phyloP scores from a whole-genome alignment of 30 jellyfish, hydroid and myxozoan genomes.

The Nemopilema nomurai region DNA sequence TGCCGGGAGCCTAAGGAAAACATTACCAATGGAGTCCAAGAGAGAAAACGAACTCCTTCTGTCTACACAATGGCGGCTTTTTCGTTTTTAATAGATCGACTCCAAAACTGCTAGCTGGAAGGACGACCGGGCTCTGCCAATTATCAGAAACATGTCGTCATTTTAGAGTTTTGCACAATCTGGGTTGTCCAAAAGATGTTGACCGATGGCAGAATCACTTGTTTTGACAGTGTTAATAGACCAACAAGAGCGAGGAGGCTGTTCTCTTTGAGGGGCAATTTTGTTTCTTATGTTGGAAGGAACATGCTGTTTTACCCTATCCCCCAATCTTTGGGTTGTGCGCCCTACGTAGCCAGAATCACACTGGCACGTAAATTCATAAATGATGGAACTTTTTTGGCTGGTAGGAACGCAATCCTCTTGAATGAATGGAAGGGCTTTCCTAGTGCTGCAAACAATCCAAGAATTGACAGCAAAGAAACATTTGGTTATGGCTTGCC shows the following conservation, averaged over 20 bases:
- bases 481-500: background rate
- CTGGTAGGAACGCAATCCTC: background rate
- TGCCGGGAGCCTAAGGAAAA: background rate
- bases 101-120: constrained; percentile 16
- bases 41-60: background rate
- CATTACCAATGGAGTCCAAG: background rate
- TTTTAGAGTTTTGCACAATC: background rate
- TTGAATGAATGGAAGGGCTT: background rate
- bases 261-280: background rate
- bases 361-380: constrained; percentile 4
- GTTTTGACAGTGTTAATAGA: background rate
- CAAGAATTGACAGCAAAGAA: background rate
- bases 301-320: constrained; percentile 1
- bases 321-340: constrained; percentile 11
- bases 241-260: background rate
- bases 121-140: constrained; percentile 8
- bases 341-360: constrained; percentile 15
- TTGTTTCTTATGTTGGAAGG: background rate
- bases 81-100: background rate
- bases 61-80: constrained; percentile 1
- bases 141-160: constrained; percentile 1
- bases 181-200: constrained; percentile 24
- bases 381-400: background rate
- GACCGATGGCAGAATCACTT: constrained; percentile 25
- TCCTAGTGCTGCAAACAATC: background rate